Conservation (phyloP, 2,113 vertebrate genomes). For the Tragelaphus imberbis region DNA sequence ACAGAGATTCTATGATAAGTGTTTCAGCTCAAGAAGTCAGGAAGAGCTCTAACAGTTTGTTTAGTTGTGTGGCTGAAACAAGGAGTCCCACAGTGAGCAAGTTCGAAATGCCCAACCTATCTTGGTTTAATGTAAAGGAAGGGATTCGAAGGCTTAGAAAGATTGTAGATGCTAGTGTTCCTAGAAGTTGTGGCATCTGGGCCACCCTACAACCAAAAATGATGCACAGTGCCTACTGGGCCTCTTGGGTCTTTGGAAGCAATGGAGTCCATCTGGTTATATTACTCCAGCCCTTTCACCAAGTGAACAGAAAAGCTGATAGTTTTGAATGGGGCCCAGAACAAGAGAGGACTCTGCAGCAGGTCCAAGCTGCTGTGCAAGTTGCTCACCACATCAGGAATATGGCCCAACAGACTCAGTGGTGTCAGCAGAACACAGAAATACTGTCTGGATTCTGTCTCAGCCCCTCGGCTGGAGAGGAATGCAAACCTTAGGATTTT, state of each 20-base stretch:
- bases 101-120: not conserved
- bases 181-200: not conserved
- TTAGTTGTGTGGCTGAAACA: not conserved
- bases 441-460: not conserved
- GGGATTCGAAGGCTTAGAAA: not conserved
- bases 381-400: not conserved
- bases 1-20: not conserved
- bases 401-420: not conserved
- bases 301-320: not conserved
- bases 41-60: fast-evolving
- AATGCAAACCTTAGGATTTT: not conserved
- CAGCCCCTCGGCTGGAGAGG: too few relatives aligned
- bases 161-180: not conserved
- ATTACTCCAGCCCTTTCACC: not conserved
- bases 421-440: not conserved
- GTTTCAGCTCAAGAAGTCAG: not conserved
- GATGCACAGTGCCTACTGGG: not conserved
- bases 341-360: not conserved
- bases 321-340: not conserved
- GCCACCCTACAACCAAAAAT: not conserved
- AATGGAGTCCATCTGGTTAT: not conserved
- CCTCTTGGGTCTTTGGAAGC: not conserved
- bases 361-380: not conserved
- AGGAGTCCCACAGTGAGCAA: fast-evolving
- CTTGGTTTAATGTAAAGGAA: not conserved